Evolutionary conservation across 2,113 vertebrate genomes (phyloP), one percentile per base, ranked within the genome.

Genomic region (Serilophus lunatus): DNA sequence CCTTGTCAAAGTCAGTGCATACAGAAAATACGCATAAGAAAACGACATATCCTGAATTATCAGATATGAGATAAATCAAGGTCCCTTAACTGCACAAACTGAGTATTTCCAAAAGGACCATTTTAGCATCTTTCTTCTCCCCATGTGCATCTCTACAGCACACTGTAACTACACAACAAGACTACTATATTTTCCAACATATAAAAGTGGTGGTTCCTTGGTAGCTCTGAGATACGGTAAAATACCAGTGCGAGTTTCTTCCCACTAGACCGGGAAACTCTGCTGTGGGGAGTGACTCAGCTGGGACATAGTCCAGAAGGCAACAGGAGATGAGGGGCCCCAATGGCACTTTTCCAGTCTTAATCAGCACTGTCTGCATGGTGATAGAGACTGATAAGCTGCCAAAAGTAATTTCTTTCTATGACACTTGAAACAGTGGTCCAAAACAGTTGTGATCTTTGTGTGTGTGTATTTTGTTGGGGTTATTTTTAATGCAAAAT

Each of bases 241-340:
- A 90, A 94, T 44, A 86, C 7, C 29, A 88, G 42, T 6, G 8
- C 42, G 83, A 80, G 57, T 80, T 94, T 91, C 78, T 92, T 91
- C 66, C 50, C 29, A 93, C 64, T 50, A 81, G 56, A 59, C 28
- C 94, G 79, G 71, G 68, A 93, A 96, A 93, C 88, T 81, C 65
- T 70, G 78, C 71, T 77, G 47, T 91, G 82, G 75, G 70, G 50
- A 95, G 59, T 93, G 94, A 95, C 88, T 93, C 90, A 95, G 81
- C 90, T 90, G 85, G 88, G 90, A 94, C 82, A 88, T 0, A 71
- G 76, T 88, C 88, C 92, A 84, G 94, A 95, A 94, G 77, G 86
- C 93, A 96, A 93, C 35, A 94, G 71, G 76, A 96, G 85, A 88
- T 86, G 90, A 96, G 82, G 93, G 92, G 90, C 85, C 93, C 82